Conservation (phyloP, 30 jellyfish, hydroid and myxozoan species). For the Chrysaora quinquecirrha region DNA sequence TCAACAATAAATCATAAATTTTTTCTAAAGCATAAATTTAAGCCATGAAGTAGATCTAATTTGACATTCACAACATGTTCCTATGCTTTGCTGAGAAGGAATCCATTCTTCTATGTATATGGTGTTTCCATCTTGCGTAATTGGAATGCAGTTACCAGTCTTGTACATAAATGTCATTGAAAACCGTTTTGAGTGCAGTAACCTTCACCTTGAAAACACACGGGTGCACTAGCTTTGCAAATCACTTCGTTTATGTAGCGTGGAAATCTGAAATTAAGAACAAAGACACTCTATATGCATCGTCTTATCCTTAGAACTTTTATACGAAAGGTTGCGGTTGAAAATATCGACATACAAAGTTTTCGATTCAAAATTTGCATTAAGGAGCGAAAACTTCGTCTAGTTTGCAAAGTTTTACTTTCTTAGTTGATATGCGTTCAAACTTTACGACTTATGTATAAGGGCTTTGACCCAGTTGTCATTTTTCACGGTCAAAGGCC, state of each 20-base stretch:
- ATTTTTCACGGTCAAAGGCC: too few species aligned
- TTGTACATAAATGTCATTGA: not conserved
- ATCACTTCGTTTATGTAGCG: not conserved
- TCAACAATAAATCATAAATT: too few species aligned
- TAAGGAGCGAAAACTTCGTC: too few species aligned
- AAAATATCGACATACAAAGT: too few species aligned
- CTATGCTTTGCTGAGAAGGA: not conserved
- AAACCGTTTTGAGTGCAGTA: not conserved
- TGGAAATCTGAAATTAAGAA: not conserved
- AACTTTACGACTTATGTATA: too few species aligned
- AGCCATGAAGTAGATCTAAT: conserved; percentile 8
- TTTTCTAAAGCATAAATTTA: not conserved
- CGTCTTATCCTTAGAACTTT: too few species aligned
- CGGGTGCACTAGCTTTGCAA: not conserved
- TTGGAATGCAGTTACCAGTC: conserved; percentile 9
- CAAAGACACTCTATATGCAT: too few species aligned
- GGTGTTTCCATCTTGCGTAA: conserved; percentile 6
- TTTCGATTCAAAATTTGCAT: too few species aligned
- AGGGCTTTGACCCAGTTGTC: too few species aligned
- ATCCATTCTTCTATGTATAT: conserved; percentile 18
- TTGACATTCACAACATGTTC: conserved; percentile 16
- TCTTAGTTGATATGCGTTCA: too few species aligned
- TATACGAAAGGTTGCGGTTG: too few species aligned
- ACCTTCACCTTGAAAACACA: not conserved
- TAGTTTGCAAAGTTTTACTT: too few species aligned